A percentile compares a stretch with the other conserved stretches of the same genome.
phyloP scores from a whole-genome alignment of 2,113 vertebrate species.

The Danionella cerebrum region DNA sequence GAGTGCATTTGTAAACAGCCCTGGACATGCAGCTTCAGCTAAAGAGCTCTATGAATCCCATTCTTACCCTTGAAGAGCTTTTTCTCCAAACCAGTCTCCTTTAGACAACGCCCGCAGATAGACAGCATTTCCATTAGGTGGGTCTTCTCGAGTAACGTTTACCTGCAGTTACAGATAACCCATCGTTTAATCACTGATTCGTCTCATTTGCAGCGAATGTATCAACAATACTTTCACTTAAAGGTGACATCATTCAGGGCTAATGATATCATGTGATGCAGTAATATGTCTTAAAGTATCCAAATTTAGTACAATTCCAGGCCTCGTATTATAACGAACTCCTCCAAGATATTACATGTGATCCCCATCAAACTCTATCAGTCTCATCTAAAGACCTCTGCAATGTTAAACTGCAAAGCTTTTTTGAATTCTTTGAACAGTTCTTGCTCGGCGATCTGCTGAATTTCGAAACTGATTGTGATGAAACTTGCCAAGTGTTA shows the following conservation, averaged over 20 bases:
- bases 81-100: conserved; percentile 88
- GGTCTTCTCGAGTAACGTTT: conserved; percentile 80
- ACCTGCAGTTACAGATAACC: conserved; percentile 58
- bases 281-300: no score
- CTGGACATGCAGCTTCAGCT: background rate
- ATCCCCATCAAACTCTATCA: no score
- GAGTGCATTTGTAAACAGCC: background rate
- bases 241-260: background rate
- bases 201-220: background rate
- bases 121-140: conserved; percentile 68
- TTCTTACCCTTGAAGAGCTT: conserved; percentile 83
- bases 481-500: no score
- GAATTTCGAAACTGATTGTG: no score
- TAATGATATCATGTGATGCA: background rate
- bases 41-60: background rate
- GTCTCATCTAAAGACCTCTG: no score
- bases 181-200: background rate
- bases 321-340: no score
- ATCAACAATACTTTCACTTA: no score
- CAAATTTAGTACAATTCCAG: no score
- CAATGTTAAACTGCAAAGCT: no score
- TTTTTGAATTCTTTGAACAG: no score
- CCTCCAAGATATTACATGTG: no score
- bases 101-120: conserved; percentile 77
- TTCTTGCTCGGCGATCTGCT: no score